A percentile compares a stretch with the other conserved stretches of the same genome.
phyloP scores from a whole-genome alignment of 1,140 invertebrate genomes.

The Asbolus verrucosus region DNA sequence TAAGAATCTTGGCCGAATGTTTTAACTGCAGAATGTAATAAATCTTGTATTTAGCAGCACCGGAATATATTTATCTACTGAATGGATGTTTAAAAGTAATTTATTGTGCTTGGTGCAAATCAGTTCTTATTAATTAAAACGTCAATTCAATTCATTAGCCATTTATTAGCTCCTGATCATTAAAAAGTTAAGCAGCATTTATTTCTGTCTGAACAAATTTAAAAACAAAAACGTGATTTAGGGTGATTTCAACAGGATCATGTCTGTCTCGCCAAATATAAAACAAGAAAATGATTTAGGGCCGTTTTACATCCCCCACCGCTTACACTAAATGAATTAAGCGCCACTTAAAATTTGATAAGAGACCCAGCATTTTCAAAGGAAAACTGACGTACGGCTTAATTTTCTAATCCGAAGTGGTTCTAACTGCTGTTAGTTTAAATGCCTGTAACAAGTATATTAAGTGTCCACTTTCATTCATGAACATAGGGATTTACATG shows the following conservation, averaged over 20 bases:
- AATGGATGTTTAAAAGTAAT: too few species aligned
- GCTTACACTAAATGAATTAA: constrained; percentile 15
- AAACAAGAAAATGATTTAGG: constrained; percentile 19
- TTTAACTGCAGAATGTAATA: too few species aligned
- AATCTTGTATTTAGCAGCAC: too few species aligned
- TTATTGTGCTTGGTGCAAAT: neutral
- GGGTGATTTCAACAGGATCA: constrained; percentile 7
- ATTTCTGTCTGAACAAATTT: neutral
- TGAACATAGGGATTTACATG: too few species aligned
- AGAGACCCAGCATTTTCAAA: neutral
- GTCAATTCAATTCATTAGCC: constrained; percentile 2
- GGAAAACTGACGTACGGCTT: neutral
- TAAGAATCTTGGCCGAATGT: too few species aligned
- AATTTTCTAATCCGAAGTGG: too few species aligned
- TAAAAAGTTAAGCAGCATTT: neutral
- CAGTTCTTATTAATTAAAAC: neutral
- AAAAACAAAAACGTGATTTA: neutral
- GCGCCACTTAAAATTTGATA: constrained; percentile 19
- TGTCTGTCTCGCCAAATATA: constrained; percentile 12
- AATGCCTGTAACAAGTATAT: too few species aligned
- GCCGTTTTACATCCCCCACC: neutral
- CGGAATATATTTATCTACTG: too few species aligned
- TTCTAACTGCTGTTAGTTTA: too few species aligned
- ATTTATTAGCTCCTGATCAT: neutral
- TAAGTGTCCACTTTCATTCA: too few species aligned